Conservation (phyloP, 2,888 invertebrate species). For the Acanthosepion esculentum region DNA sequence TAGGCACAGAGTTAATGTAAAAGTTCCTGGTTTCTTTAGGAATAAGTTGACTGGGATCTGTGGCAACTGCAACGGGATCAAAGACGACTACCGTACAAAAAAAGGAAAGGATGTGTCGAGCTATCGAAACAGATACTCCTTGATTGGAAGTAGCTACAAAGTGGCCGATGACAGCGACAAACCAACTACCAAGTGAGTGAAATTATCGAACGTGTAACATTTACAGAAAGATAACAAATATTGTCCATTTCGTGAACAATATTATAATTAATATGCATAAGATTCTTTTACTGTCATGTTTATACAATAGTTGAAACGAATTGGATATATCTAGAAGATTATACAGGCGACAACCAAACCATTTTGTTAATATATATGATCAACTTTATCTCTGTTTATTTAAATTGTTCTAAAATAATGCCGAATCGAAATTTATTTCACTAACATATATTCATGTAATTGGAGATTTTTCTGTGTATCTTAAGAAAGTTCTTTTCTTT, state of each 20-base stretch:
- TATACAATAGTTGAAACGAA: no score
- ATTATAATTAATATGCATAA: not conserved
- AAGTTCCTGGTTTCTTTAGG: not conserved
- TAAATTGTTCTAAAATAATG: no score
- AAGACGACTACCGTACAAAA: not conserved
- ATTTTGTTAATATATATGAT: no score
- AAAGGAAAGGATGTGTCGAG: not conserved
- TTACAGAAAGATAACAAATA: no score
- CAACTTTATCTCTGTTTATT: no score
- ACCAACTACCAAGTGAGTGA: not conserved
- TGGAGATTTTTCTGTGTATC: no score
- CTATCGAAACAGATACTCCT: not conserved
- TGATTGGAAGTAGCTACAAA: not conserved
- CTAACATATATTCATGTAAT: no score
- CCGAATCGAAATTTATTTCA: no score
- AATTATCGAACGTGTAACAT: not conserved
- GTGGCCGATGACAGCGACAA: not conserved
- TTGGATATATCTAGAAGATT: no score
- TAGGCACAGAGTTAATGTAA: not conserved
- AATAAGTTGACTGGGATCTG: not conserved
- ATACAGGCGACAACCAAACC: no score
- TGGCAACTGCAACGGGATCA: not conserved
- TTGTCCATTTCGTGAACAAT: no score
- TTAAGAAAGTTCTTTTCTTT: no score
- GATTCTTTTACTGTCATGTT: rapidly evolving